Evolutionary conservation across 2,888 invertebrate species (phyloP).

Genomic region (Cartodere bifasciata): DNA sequence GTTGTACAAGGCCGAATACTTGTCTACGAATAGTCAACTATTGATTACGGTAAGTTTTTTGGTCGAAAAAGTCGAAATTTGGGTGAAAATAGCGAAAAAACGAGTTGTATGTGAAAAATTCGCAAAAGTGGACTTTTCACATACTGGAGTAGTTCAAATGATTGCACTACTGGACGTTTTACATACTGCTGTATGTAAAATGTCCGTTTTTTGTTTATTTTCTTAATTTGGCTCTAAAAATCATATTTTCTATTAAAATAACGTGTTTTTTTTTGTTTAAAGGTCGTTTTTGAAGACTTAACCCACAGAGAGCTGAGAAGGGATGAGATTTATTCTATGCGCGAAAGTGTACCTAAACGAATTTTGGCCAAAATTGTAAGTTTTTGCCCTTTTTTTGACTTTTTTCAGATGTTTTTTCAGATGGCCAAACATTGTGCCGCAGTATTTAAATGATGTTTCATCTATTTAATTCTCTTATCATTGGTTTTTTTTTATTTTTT

Average conservation of each 20-base stretch:
- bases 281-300: constrained; percentile 40
- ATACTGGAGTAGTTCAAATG: too few species aligned
- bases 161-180: too few species aligned
- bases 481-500: constrained; percentile 21
- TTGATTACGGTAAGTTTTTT: constrained; percentile 29
- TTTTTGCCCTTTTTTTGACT: constrained; percentile 15
- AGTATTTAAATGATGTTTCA: too few species aligned
- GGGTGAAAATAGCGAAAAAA: constrained; percentile 1
- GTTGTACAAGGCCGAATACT: constrained; percentile 36
- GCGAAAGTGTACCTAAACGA: constrained; percentile 44
- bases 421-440: too few species aligned
- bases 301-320: constrained; percentile 37
- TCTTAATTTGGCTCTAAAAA: constrained; percentile 8
- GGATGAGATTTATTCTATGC: constrained; percentile 40
- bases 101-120: too few species aligned
- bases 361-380: constrained; percentile 40
- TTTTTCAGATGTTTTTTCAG: neutral
- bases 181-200: too few species aligned
- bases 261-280: constrained; percentile 13
- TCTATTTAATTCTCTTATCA: neutral
- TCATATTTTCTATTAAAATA: constrained; percentile 2
- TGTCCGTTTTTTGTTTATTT: constrained; percentile 3
- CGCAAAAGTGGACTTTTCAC: too few species aligned
- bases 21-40: constrained; percentile 13
- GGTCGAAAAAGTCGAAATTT: constrained; percentile 1